Evolutionary conservation across 1,140 invertebrate species (phyloP), one percentile per base, ranked within the genome.

Genomic region (Heliothis subflexa): DNA sequence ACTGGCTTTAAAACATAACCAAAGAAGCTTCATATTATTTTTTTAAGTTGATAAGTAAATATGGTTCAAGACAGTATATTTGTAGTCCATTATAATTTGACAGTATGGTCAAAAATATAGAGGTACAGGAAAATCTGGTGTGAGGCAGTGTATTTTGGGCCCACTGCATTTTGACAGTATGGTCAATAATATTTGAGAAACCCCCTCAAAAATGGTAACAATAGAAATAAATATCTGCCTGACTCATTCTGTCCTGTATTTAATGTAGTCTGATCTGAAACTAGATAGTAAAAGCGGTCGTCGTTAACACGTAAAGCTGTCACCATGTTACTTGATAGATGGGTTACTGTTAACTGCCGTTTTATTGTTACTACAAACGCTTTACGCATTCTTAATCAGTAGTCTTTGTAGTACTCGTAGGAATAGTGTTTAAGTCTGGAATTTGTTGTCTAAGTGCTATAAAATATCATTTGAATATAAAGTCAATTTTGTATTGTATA

Each of bases 281-380:
- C 33, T 47, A 47, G 62, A 66, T 47, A 66, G 62, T 47, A 50
- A 68, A 70, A 12, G 47, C 14, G 66, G 66, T 52, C 66, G 47
- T 47, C 50, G 47, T 70, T 70, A 70, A 13, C 66, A 70, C 66
- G 66, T 70, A 70, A 25, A 49, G 47, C 21, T 25, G 66, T 70
- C 28, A 70, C 66, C 45, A 70, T 70, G 66, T 52, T 70, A 21
- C 18, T 21, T 52, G 47, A 52, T 50, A 18, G 61, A 25, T 50
- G 47, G 47, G 50, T 28, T 78, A 78, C 64, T 71, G 76, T 84
- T 82, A 80, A 84, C 64, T 72, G 74, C 57, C 73, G 77, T 84
- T 82, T 84, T 84, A 84, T 82, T 73, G 70, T 79, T 81, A 61
- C 66, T 78, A 66, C 28, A 78, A 80, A 84, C 81, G 83, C 76